A percentile compares a stretch with the other conserved stretches of the same genome.
Evolutionary conservation across 2,113 vertebrate species (phyloP).

Genomic region (Gasterosteus nipponicus): DNA sequence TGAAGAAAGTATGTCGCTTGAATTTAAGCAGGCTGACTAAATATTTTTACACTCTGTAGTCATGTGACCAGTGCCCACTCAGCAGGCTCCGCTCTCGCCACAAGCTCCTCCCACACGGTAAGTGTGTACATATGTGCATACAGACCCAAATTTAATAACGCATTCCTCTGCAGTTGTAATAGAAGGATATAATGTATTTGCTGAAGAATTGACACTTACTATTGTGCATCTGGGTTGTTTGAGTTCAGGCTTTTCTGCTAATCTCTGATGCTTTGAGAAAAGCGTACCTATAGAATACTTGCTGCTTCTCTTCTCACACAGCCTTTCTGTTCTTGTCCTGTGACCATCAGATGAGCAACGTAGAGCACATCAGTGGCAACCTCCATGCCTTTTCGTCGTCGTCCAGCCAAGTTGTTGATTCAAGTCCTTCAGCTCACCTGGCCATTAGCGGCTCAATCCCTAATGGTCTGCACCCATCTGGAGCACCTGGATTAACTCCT

Average conservation of each 20-base stretch:
- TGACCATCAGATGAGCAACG: conserved; percentile 64
- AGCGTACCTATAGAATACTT: not conserved
- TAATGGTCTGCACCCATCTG: conserved; percentile 82
- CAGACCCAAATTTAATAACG: not conserved
- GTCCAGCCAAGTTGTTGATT: conserved; percentile 68
- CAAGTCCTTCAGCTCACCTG: conserved; percentile 59
- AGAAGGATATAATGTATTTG: not conserved
- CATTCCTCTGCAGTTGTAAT: not conserved
- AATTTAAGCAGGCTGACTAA: conserved; percentile 1
- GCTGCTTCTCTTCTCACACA: not conserved
- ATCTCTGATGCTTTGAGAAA: not conserved
- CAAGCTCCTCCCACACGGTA: conserved; percentile 85
- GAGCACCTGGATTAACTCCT: conserved; percentile 83
- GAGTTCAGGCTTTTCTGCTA: not conserved
- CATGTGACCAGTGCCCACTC: conserved; percentile 83
- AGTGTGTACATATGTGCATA: conserved; percentile 50
- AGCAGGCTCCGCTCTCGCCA: conserved; percentile 80
- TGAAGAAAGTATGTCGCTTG: not conserved
- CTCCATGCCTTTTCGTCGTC: conserved; percentile 78
- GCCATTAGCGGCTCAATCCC: conserved; percentile 79
- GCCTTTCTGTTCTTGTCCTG: not conserved
- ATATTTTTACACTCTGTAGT: conserved; percentile 58
- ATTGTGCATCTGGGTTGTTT: not conserved
- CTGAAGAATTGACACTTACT: not conserved
- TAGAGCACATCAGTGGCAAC: conserved; percentile 81